Evolutionary conservation across 2,113 vertebrate genomes (phyloP), one percentile per base, ranked within the genome.

Genomic region (Microcebus lehilahytsara): DNA sequence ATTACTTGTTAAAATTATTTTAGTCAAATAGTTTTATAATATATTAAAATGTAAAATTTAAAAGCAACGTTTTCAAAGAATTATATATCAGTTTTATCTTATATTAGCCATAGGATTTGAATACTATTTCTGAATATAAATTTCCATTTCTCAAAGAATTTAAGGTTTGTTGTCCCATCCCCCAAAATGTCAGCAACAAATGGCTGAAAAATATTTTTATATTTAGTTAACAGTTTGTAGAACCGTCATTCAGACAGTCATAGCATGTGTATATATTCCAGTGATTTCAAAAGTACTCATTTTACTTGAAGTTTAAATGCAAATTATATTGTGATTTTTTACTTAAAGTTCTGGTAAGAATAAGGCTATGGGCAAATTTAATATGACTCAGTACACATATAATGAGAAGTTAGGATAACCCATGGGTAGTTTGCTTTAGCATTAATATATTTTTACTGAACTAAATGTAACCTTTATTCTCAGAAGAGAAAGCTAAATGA

Each of bases 271-370:
- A 56, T 58, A 58, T 58, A 9, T 58, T 22, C 56, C 56, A 9
- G 56, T 25, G 22, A 58, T 49, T 84, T 91, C 5, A 46, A 69
- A 90, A 88, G 22, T 12, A 66, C n/a, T 80, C 12, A 34, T 58
- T 88, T 90, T 84, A 22, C n/a, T 19, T 72, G 16, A 25, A 37
- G 6, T 74, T 97, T 96, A 89, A 91, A 95, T 37, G 37, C 1
- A 91, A 85, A 64, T 89, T 20, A 77, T 81, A 77, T 40, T 86
- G 30, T 51, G 34, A 72, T 75, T 75, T 77, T 96, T 79, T 80
- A 74, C 69, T 96, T 34, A 95, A 93, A 92, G 30, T 90, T 91
- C 42, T 66, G 7, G 16, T 88, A 93, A 83, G 62, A 92, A 80
- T 95, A 81, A 84, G 14, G 32, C 85, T 79, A 69, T 58, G 10